Base-by-base conservation (phyloP, 1,140 invertebrate species). In the Drosophila ficusphila region DNA sequence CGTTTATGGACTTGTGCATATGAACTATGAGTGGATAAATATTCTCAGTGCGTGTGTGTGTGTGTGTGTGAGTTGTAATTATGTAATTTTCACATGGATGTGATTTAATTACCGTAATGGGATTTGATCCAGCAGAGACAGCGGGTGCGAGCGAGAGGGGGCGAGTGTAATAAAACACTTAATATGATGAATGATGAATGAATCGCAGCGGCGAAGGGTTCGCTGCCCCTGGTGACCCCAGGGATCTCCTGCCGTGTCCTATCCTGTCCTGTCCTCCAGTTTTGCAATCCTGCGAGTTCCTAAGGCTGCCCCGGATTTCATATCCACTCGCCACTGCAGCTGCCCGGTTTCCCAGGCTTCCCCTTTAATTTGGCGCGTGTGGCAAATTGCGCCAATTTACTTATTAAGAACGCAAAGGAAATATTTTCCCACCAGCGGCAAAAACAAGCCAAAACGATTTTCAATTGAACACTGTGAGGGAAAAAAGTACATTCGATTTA, bases 41-140 rank as follows among this genome's bases (percentile, higher is more conserved):
- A 51, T 58, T 23, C 33, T 36, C 18, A 31, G 39, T 54, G 36
- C 39, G 36, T 44, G 29, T 18, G 16, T 42, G 56, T 47, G 33
- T 62, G 9, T 47, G 34, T 62, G 48, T 72, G 56, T 62, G 42
- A 60, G 68, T 36, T 75, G 70, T 90, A 90, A 90, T 90, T 90
- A 90, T 89, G 76, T 83, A 90, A 90, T 90, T 83, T 90, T 90
- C 88, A 81, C 85, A 90, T 90, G 83, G 65, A 83, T 78, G 83
- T 85, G 88, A 90, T 90, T 90, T 90, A 90, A 90, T 90, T 90
- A 90, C 88, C 76, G 79, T 90, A 90, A 90, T 90, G 88, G 88
- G 88, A 90, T 81, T 90, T 90, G 67, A 89, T 72, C 48, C 58
- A 58, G 52, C 64, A 75, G 79, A 62, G 69, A 42, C 34, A 12